phyloP scores from a whole-genome alignment of 2,888 invertebrate genomes.

The Dasypogon diadema region DNA sequence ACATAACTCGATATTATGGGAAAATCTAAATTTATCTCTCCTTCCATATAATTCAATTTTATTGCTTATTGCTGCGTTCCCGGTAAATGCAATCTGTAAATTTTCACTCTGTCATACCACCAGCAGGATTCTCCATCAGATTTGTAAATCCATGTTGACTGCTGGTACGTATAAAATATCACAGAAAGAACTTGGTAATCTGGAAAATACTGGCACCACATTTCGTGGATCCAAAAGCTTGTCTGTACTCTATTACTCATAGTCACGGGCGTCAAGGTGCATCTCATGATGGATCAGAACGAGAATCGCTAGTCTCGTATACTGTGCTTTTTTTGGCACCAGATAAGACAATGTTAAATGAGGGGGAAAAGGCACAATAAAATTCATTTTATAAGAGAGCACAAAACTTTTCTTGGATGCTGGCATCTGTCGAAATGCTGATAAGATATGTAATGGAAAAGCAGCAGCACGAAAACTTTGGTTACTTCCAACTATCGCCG shows the following conservation, averaged over 20 bases:
- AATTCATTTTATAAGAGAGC: neutral
- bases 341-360: slow-evolving; percentile 34
- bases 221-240: neutral
- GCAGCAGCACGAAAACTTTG: neutral
- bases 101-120: neutral
- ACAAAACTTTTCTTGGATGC: slow-evolving; percentile 17
- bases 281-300: neutral
- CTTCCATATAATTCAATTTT: neutral
- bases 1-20: no score
- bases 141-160: neutral
- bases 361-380: slow-evolving; percentile 31
- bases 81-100: neutral
- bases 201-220: neutral
- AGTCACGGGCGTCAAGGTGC: neutral
- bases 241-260: slow-evolving; percentile 13
- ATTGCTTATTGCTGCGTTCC: no score
- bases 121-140: neutral
- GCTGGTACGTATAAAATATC: no score
- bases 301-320: neutral
- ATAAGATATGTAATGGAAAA: slow-evolving; percentile 14
- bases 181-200: neutral
- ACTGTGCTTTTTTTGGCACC: neutral
- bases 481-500: slow-evolving; percentile 9
- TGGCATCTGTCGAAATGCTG: slow-evolving; percentile 31
- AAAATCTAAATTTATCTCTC: neutral